Evolutionary conservation across 2,797 vertebrate genomes (phyloP), one percentile per base, ranked within the genome.

Genomic region (Enteromius mattozi): DNA sequence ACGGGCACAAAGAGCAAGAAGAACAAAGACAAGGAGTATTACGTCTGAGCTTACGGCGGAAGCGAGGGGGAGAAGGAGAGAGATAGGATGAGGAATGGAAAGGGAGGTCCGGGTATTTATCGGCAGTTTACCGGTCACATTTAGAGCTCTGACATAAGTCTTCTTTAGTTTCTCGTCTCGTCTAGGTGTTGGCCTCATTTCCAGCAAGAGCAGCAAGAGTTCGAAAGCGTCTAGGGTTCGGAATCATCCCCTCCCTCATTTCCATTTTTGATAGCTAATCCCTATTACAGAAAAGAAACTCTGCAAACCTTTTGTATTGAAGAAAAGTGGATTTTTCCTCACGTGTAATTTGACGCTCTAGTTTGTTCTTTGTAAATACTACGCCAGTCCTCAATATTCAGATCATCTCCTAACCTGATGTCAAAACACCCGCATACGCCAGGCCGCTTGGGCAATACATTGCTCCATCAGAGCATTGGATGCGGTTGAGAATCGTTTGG

Each of bases 11-110:
- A 98, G 93, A 96, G 96, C 94, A 97, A 98, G 94, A 98, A 97
- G 91, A 98, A 98, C 95, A 98, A 98, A 91, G 97, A 98, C 94
- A 98, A 98, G 90, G 97, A 98, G 92, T 98, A 98, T 91, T 98
- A 98, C 88, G 97, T 98, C 90, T 98, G 96, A 97, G 92, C 85
- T 85, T 42, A 42, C 83, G 87, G 70, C 4, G 37, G 45, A 74
- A 61, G 70, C 54, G 42, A 74, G 74, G 61, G 45, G 69, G 61
- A 63, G 65, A 13, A 40, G 54, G 51, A 75, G 80, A 66, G 54
- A 86, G 78, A 65, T 80, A 68, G 47, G 82, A 75, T 51, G 80
- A 77, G 78, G 61, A 83, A 85, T 2, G 24, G 82, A 91, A 88
- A 87, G 74, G 51, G 51, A 86, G 74, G 82, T 74, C 66, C 40